Evolutionary conservation across 2,113 vertebrate genomes (phyloP).

Genomic region (Prionailurus viverrinus): DNA sequence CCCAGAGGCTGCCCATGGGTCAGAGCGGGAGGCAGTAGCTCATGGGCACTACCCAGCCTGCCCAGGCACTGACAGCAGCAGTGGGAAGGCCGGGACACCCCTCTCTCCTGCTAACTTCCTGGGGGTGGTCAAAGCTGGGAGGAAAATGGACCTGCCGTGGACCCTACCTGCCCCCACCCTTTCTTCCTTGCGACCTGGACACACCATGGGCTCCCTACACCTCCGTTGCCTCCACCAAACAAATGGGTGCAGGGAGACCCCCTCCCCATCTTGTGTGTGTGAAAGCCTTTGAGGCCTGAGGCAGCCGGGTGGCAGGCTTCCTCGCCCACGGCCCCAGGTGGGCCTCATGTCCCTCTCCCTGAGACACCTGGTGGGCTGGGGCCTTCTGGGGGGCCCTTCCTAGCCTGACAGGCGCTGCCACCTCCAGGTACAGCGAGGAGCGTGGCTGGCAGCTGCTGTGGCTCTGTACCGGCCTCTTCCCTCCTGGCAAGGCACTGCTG

Average conservation of each 20-base stretch:
- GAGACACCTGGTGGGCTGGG: background rate
- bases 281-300: background rate
- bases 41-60: background rate
- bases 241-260: background rate
- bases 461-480: constrained; percentile 96
- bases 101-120: background rate
- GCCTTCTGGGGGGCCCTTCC: background rate
- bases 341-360: background rate
- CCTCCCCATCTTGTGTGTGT: rapidly evolving
- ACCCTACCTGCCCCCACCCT: background rate
- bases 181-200: background rate
- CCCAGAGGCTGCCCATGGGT: background rate
- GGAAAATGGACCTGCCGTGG: too few relatives aligned
- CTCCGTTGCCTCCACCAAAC: background rate
- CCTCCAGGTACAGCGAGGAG: constrained; percentile 92
- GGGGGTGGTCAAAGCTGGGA: background rate
- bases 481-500: constrained; percentile 92
- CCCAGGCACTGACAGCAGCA: rapidly evolving
- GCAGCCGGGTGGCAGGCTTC: background rate
- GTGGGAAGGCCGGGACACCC: rapidly evolving
- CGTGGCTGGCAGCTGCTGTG: constrained; percentile 97
- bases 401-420: rapidly evolving
- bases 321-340: too few relatives aligned
- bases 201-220: background rate
- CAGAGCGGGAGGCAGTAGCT: background rate